Evolutionary conservation across 2,888 invertebrate species (phyloP).

Genomic region (Acrocera orbiculus): DNA sequence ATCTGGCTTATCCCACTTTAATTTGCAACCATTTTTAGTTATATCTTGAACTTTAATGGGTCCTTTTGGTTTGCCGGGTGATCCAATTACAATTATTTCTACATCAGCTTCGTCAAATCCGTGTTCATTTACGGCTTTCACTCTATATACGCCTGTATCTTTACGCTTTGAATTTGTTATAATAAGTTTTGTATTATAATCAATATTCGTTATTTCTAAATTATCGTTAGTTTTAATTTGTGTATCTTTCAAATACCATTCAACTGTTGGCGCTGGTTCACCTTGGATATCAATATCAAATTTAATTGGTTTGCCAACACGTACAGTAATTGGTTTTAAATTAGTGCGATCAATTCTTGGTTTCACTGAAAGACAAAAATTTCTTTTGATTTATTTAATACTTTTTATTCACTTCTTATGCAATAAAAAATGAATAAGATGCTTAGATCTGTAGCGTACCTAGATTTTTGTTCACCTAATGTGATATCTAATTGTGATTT

Average conservation of each 20-base stretch:
- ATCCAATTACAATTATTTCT: conserved; percentile 71
- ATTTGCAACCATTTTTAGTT: conserved; percentile 74
- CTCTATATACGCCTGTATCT: conserved; percentile 80
- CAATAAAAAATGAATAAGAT: too few species aligned
- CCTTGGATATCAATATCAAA: conserved; percentile 88
- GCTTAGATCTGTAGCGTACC: too few species aligned
- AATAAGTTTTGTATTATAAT: conserved; percentile 76
- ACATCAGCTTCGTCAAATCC: conserved; percentile 87
- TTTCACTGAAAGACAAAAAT: too few species aligned
- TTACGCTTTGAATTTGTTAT: conserved; percentile 62
- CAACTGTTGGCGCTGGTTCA: conserved; percentile 86
- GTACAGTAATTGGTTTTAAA: conserved; percentile 71
- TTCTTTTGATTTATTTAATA: conserved; percentile 14
- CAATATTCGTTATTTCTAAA: conserved; percentile 64
- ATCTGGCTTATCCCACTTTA: conserved; percentile 86
- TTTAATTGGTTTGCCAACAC: conserved; percentile 81
- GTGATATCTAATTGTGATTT: too few species aligned
- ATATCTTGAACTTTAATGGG: conserved; percentile 78
- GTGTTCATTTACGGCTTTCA: conserved; percentile 76
- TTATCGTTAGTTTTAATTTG: conserved; percentile 55
- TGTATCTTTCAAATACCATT: conserved; percentile 70
- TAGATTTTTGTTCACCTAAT: too few species aligned
- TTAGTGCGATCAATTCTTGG: conserved; percentile 94
- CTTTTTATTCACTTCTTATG: too few species aligned
- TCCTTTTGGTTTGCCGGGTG: conserved; percentile 74